Evolutionary conservation across 2,113 vertebrate genomes (phyloP).

Genomic region (Dicentrarchus labrax): DNA sequence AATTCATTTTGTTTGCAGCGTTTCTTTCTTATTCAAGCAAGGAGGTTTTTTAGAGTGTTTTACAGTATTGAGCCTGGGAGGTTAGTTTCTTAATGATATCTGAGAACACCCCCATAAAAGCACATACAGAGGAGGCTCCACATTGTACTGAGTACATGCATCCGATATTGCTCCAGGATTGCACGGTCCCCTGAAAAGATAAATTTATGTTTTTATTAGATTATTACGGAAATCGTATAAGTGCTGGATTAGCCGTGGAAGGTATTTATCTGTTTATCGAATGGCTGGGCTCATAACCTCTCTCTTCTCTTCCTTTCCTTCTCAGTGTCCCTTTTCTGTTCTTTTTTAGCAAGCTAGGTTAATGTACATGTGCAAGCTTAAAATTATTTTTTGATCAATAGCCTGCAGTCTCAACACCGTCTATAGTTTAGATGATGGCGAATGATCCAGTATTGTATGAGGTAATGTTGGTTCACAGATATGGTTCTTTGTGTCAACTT

Average conservation of each 20-base stretch:
- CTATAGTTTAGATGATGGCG: neutral
- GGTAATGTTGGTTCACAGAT: conserved; percentile 16
- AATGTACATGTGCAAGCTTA: neutral
- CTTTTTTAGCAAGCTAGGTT: neutral
- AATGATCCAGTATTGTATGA: neutral
- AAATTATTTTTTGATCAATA: conserved; percentile 4
- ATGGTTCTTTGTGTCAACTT: conserved; percentile 6
- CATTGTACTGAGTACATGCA: conserved; percentile 20
- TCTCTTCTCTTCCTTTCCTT: conserved; percentile 7
- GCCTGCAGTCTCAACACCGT: neutral
- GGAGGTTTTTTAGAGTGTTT: conserved; percentile 8
- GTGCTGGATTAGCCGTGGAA: conserved; percentile 57
- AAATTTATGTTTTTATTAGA: conserved; percentile 75
- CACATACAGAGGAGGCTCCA: conserved; percentile 10
- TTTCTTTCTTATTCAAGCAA: conserved; percentile 34
- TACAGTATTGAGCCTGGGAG: conserved; percentile 8
- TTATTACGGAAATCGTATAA: conserved; percentile 74
- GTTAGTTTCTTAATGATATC: conserved; percentile 34
- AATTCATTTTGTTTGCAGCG: conserved; percentile 48
- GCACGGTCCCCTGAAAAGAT: conserved; percentile 52
- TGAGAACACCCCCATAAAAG: conserved; percentile 26
- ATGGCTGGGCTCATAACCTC: conserved; percentile 46
- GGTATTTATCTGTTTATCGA: conserved; percentile 75
- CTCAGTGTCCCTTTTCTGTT: conserved; percentile 15
- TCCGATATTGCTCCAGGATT: conserved; percentile 25